phyloP scores from a whole-genome alignment of 1,140 invertebrate genomes.

The Drosophila punjabiensis region DNA sequence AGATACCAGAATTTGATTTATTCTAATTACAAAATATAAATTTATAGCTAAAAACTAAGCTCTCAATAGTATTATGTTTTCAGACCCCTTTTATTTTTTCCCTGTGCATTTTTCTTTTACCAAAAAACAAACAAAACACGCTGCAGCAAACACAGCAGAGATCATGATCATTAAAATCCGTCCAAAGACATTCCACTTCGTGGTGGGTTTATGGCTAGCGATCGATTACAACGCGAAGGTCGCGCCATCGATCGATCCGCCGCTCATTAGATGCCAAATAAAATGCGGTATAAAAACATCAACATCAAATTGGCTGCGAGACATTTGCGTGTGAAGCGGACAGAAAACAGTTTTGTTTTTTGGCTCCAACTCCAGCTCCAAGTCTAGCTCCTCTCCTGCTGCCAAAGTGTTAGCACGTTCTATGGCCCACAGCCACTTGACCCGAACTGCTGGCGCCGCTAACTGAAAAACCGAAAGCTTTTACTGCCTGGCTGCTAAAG shows the following conservation, averaged over 20 bases:
- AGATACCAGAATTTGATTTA: no score
- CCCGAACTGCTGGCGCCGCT: slow-evolving; percentile 60
- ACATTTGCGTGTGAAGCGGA: slow-evolving; percentile 78
- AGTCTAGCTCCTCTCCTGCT: background rate
- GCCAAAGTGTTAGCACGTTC: slow-evolving; percentile 77
- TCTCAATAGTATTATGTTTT: no score
- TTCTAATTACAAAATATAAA: no score
- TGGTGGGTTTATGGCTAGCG: slow-evolving; percentile 74
- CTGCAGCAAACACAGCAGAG: slow-evolving; percentile 14
- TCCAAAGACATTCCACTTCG: slow-evolving; percentile 70
- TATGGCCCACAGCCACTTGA: slow-evolving; percentile 59
- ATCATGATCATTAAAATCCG: slow-evolving; percentile 75
- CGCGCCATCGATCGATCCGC: slow-evolving; percentile 53
- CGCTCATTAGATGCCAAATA: slow-evolving; percentile 82
- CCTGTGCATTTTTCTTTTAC: slow-evolving; percentile 41
- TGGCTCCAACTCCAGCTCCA: slow-evolving; percentile 9
- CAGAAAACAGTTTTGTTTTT: slow-evolving; percentile 49
- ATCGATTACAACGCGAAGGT: slow-evolving; percentile 78
- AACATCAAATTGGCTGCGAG: slow-evolving; percentile 65
- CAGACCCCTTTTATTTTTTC: background rate
- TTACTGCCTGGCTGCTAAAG: slow-evolving; percentile 32
- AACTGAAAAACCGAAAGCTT: slow-evolving; percentile 51
- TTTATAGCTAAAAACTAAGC: no score
- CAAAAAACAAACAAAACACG: slow-evolving; percentile 63
- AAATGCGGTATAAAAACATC: slow-evolving; percentile 80